Base-by-base conservation (phyloP, 2,113 vertebrate genomes). In the Dolichotis patagonum region DNA sequence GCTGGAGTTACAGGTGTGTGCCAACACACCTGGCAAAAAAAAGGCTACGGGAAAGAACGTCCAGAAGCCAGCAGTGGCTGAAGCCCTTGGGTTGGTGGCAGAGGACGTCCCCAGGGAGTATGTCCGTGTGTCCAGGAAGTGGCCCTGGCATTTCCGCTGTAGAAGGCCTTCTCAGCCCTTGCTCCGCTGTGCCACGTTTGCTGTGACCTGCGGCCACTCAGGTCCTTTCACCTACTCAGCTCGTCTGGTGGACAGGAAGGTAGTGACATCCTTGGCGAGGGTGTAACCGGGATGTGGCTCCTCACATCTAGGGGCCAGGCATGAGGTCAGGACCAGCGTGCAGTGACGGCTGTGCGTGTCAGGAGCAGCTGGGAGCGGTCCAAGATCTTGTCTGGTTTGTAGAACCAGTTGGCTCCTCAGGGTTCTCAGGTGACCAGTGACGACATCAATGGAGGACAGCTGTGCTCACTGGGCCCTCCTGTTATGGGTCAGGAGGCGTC, bases 401-500 rank as follows among this genome's bases (percentile, higher is more conserved):
- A 46, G 77, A 52, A 19, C 67, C 56, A 43, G 24, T 28, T 30
- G 43, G 67, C n/a, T 43, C 35, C 56, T 43, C 4, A 0, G 24
- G 49, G 19, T 52, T 60, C n/a, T 24, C 20, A 20, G 41, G 16
- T 60, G 54, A 28, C 56, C 20, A 16, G 41, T 49, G 46, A 46
- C 46, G 65, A 49, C 32, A 20, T n/a, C 35, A 35, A 16, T 1
- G 16, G 20, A 46, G 35, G 35, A 20, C n/a, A 75, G 2, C 26
- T 35, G 54, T 11, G 56, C 35, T 63, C 16, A 2, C 35, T 24
- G 69, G 32, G 4, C 65, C 52, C 16, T 43, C 28, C 14, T 20
- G 4, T 2, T 75, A 19, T 20, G 58, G 56, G 46, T 26, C 9
- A 1, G 5, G 0, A 10, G 10, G 41, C 41, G 7, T 12, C 41